These are phyloP conservation scores for Athalia rosae DNA, from an alignment of 2,888 invertebrate species.

Conservation along the genomic window DNA sequence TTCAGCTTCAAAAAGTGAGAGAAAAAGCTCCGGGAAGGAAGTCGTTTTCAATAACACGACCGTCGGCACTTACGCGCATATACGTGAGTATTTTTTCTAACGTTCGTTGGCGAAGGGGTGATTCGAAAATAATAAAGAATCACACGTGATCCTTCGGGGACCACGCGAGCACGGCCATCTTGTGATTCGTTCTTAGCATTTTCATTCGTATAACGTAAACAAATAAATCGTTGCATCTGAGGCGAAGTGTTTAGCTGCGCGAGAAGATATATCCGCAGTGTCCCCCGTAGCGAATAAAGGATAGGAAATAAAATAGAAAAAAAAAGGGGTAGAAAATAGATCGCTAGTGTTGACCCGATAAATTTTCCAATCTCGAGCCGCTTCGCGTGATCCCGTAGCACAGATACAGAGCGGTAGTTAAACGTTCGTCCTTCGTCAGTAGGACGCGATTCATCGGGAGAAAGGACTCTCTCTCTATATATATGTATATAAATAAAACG, in stretches of 20 bases:
- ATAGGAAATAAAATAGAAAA: conserved; percentile 3
- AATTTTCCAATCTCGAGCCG: conserved; percentile 19
- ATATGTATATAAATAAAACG: too few relatives aligned
- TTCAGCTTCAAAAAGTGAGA: background rate
- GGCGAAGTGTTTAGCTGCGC: conserved; percentile 2
- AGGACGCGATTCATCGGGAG: too few relatives aligned
- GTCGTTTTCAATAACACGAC: conserved; percentile 39
- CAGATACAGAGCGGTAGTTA: too few relatives aligned
- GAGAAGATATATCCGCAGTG: conserved; percentile 1
- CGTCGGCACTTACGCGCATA: conserved; percentile 16
- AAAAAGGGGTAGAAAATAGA: conserved; percentile 26
- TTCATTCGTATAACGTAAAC: conserved; percentile 27
- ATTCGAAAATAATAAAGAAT: background rate
- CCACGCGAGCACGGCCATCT: background rate
- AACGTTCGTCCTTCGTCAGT: too few relatives aligned
- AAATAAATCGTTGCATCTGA: conserved; percentile 29
- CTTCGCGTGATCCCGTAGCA: too few relatives aligned
- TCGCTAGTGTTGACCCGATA: conserved; percentile 39
- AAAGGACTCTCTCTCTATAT: too few relatives aligned
- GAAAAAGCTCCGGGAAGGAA: conserved; percentile 10
- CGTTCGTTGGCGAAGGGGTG: background rate
- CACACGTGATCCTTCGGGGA: background rate
- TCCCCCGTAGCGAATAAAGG: background rate
- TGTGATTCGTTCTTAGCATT: background rate
- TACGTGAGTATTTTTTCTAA: background rate